phyloP scores from a whole-genome alignment of 2,113 vertebrate species.

The Narcine bancroftii region DNA sequence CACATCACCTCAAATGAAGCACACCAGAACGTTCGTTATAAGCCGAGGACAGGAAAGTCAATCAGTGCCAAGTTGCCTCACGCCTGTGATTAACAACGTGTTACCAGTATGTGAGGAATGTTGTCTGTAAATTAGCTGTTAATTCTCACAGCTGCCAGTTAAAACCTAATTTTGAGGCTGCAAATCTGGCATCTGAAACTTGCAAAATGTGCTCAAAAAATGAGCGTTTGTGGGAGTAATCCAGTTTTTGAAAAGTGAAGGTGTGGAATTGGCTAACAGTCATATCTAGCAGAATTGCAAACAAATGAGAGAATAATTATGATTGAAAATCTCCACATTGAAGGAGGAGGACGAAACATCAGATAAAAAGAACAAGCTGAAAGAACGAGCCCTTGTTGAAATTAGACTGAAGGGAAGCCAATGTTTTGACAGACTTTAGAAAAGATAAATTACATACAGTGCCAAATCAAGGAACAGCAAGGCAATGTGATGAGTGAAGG shows the following conservation, averaged over 20 bases:
- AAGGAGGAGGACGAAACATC: not conserved
- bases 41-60: not conserved
- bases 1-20: not conserved
- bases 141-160: not conserved
- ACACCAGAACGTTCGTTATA: not conserved
- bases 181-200: not conserved
- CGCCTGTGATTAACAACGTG: not conserved
- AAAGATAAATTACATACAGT: not conserved
- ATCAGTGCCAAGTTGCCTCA: not conserved
- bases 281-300: not conserved
- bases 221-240: not conserved
- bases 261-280: not conserved
- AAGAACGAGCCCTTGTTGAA: not conserved
- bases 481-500: not conserved
- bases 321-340: not conserved
- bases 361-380: not conserved
- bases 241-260: not conserved
- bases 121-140: not conserved
- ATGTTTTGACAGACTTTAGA: not conserved
- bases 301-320: not conserved
- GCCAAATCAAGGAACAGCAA: not conserved
- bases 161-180: slow-evolving; percentile 17
- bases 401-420: not conserved
- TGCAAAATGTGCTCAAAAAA: not conserved
- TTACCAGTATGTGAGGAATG: not conserved